Base-by-base conservation (phyloP, 1,140 invertebrate species). In the Mamestra configurata region DNA sequence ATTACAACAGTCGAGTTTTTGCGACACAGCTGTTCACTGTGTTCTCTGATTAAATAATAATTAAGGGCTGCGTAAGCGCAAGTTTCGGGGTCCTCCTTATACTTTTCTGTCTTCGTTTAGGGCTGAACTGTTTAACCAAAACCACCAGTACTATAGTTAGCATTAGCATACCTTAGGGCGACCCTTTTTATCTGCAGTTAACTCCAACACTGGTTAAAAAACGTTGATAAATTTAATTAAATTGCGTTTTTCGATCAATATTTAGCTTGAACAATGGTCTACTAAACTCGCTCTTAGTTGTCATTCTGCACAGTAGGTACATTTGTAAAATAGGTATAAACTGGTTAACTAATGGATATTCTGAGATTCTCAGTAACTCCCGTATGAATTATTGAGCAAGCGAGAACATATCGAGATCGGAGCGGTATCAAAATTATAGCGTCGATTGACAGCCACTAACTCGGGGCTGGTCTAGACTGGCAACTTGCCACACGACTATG, bases 371-470 rank as follows among this genome's bases (percentile, higher is more conserved):
- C 43, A 66, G 35, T 20, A 66, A 40, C 35, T 40, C 35, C 31
- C 35, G 15, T 18, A 40, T 66, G 61, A 20, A 37, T 66, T 43
- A 37, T 40, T 40, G 61, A 66, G 18, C 4, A 20, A 59, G 55
- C 55, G 20, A 59, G 55, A 15, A 27, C 53, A 11, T 40, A 64
- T 64, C 59, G 59, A 64, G n/a, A 64, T 18, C 59, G 59, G 8
- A 18, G 18, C 18, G 18, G 61, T 66, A 66, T 66, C 61, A 4
- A 66, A 66, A 66, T 66, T 66, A 66, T 66, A 40, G 61, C 35
- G 61, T 13, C 61, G 35, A 40, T 66, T 66, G 61, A 66, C 61
- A 66, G 35, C 61, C 20, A 66, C 35, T 66, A 66, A 40, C 61
- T 64, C n/a, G 35, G 4, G 40, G 10, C 40, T 13, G 11, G 40